Evolutionary conservation across 2,797 vertebrate genomes (phyloP), one percentile per base, ranked within the genome.

Genomic region (Botia almorhae): DNA sequence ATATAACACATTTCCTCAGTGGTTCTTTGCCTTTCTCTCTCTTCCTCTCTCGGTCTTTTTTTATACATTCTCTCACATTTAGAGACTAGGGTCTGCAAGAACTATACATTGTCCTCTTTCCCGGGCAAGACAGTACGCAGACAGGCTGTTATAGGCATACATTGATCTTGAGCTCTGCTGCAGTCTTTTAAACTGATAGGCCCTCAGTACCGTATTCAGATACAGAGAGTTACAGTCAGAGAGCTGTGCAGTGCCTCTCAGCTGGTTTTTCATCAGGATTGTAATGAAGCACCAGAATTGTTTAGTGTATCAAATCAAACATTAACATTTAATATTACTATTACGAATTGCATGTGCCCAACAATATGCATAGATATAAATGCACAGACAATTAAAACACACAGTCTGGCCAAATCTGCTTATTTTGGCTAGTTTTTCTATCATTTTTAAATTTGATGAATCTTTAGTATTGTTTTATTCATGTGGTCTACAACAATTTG

Each of bases 111-210:
- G 36, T 50, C 17, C 23, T 48, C 12, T n/a, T n/a, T 80, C 21
- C 3, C 61, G 19, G 51, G 50, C 60, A 19, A 46, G 68, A 71
- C n/a, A 10, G 23, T 16, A 16, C 43, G n/a, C n/a, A 74, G 72
- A 51, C 73, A 64, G 60, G 60, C n/a, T 21, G 56, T 53, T 70
- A 10, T 63, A 71, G 29, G 67, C 68, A 71, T 46, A 63, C 68
- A 78, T 71, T 78, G 76, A 78, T 78, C 69, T 33, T 56, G 48
- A 55, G 60, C 70, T 43, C 19, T 56, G 69, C 50, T 55, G 51
- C 78, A 68, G 61, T 73, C 50, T 80, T 73, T 72, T 80, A 72
- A 80, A 80, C 60, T 39, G 46, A 64, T 55, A 65, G 29, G 11
- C 60, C 23, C 4, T 70, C 26, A 63, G 14, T 43, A 56, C 19